Evolutionary conservation across 2,888 invertebrate genomes (phyloP), one percentile per base, ranked within the genome.

Genomic region (Himalopsyche tibetana): DNA sequence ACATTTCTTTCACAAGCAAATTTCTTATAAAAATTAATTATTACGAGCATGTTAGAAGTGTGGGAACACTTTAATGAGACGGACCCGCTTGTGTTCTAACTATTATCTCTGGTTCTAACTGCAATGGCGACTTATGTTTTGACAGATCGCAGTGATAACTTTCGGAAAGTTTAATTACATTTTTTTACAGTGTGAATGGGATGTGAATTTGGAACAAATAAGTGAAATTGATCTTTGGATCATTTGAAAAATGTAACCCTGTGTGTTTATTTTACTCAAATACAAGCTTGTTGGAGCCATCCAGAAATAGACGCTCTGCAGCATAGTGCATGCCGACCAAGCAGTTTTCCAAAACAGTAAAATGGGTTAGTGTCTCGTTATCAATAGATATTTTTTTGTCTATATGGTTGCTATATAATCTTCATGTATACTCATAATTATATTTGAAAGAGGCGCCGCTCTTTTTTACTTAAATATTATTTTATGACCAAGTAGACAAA

Each of bases 181-280:
- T 63, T 63, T 63, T 63, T 63, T 63, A 63, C 63, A 63, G 63
- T 63, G 63, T 63, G 63, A 63, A 63, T 63, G 63, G 63, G 63
- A 63, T 63, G 19, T 63, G 28, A 63, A 19, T 63, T 5, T 19
- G 3, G 6, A 28, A 19, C 28, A 28, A 19, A 28, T 28, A 9
- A 63, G 63, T 63, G 63, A 19, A 19, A n/a, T 63, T 11, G 19
- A 63, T 19, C 19, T 28, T 63, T n/a, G 19, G n/a, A 63, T 63
- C 28, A 63, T 9, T 63, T 63, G 63, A 63, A 63, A 63, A 63
- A 63, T 63, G 63, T 63, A 63, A 63, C 63, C 63, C 8, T 19
- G 63, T 63, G 63, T 28, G 28, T 63, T 63, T 63, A 63, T 63
- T 63, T 63, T 63, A 19, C 63, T 63, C 9, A 63, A 63, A 63